Percentiles rank a stretch among this genome's conserved stretches.
Conservation (phyloP, 2,797 vertebrate species). For the Podarcis lilfordi region DNA sequence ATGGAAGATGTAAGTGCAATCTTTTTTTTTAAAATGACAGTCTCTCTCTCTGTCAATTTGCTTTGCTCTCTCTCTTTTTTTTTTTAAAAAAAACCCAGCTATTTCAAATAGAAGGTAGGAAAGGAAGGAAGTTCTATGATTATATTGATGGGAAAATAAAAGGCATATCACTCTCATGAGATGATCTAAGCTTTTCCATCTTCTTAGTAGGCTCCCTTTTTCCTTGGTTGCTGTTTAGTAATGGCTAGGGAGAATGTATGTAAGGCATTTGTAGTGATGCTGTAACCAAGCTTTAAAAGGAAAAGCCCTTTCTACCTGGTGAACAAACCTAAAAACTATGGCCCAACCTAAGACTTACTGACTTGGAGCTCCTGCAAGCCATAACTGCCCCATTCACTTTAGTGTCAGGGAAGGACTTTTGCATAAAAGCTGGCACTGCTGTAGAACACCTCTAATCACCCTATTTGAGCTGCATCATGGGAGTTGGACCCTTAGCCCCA, state of each 20-base stretch:
- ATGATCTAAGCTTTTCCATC: background rate
- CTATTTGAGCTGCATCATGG: too few species aligned
- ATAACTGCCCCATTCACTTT: background rate
- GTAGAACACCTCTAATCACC: too few species aligned
- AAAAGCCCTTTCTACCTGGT: too few species aligned
- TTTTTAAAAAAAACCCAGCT: background rate
- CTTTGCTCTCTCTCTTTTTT: background rate
- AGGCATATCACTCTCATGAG: background rate
- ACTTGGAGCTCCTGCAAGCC: background rate
- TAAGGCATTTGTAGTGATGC: background rate
- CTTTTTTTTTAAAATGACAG: conserved; percentile 50
- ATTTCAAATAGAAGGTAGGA: conserved; percentile 12
- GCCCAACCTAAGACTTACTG: background rate
- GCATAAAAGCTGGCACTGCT: too few species aligned
- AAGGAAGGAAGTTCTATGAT: background rate
- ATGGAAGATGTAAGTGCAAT: conserved; percentile 43
- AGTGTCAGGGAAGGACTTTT: background rate
- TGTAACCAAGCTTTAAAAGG: background rate
- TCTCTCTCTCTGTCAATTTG: conserved; percentile 55
- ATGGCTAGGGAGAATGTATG: background rate
- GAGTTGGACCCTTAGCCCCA: too few species aligned
- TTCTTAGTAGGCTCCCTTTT: background rate
- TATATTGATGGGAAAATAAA: background rate
- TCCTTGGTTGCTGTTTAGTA: background rate
- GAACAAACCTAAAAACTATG: background rate